Base-by-base conservation (phyloP, 2,888 invertebrate species). In the Parelbella ahira region DNA sequence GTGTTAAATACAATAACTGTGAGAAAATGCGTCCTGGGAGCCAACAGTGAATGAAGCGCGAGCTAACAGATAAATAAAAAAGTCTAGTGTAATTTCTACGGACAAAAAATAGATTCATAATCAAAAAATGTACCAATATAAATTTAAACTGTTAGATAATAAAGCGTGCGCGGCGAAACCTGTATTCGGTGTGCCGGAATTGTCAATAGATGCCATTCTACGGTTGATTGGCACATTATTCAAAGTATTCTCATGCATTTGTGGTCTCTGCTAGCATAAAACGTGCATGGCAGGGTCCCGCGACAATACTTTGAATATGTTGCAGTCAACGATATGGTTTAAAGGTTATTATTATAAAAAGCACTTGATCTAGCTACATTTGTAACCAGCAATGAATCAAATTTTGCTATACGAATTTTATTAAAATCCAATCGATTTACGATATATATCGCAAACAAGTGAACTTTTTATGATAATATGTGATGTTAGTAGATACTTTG, bases 51-150 rank as follows among this genome's bases (percentile, higher is more conserved):
- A 50, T 50, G 56, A 52, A 66, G 70, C 75, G 77, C 66, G 65
- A 42, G 42, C 34, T 42, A 42, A 63, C 59, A 59, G 53, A 68
- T 66, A 61, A 70, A 76, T 58, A 69, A 67, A 71, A 82, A 82
- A n/a, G n/a, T 70, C 74, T 88, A 89, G 88, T 71, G 86, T 89
- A 89, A 88, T 88, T 88, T 88, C 87, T 89, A 89, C 84, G 68
- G 73, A 86, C 33, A 83, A 78, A 79, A n/a, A 84, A 89, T 90
- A 89, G 88, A 82, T 79, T 86, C 87, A 88, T 89, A 90, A 90
- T 90, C 89, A 90, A 92, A 91, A 15, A 92, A 88, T 41, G 92
- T 92, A 92, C 92, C 92, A 92, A 91, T 84, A 87, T 88, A 87
- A 84, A 82, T 82, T 75, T 79, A 73, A 77, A 76, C 61, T 80